These are phyloP conservation scores for Typhlichthys subterraneus DNA, from an alignment of 2,797 vertebrate species.

Conservation along the genomic window DNA sequence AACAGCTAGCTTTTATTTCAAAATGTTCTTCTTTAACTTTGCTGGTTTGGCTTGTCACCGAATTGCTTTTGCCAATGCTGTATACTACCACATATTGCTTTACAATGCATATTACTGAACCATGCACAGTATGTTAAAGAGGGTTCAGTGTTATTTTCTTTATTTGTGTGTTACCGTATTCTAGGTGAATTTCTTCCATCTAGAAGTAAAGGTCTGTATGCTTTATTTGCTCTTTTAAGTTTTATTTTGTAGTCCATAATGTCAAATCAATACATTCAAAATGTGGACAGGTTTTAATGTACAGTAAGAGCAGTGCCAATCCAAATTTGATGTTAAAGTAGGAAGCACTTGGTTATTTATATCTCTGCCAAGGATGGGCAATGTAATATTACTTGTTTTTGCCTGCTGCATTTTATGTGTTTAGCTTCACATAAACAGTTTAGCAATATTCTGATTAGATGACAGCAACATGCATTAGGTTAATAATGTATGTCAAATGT, in stretches of 20 bases:
- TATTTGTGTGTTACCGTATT: constrained; percentile 18
- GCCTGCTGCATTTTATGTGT: no score
- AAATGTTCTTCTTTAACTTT: neutral
- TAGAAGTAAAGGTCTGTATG: constrained; percentile 76
- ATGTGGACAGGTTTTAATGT: neutral
- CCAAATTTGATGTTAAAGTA: no score
- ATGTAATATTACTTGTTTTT: no score
- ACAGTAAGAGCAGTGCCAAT: no score
- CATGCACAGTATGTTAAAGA: neutral
- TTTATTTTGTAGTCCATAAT: neutral
- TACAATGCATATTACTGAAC: no score
- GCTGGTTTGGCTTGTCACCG: neutral
- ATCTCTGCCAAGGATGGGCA: no score
- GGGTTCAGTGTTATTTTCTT: neutral
- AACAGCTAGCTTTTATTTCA: neutral
- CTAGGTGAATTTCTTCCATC: constrained; percentile 79
- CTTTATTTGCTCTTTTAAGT: neutral
- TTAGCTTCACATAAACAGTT: no score
- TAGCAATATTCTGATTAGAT: no score
- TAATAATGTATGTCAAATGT: no score
- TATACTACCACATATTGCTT: no score
- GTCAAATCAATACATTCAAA: neutral
- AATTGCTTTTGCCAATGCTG: neutral
- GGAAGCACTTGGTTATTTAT: no score
- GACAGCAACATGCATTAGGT: no score